These are phyloP conservation scores for Leptogaster cylindrica DNA, from an alignment of 2,888 invertebrate genomes.

Conservation along the genomic window DNA sequence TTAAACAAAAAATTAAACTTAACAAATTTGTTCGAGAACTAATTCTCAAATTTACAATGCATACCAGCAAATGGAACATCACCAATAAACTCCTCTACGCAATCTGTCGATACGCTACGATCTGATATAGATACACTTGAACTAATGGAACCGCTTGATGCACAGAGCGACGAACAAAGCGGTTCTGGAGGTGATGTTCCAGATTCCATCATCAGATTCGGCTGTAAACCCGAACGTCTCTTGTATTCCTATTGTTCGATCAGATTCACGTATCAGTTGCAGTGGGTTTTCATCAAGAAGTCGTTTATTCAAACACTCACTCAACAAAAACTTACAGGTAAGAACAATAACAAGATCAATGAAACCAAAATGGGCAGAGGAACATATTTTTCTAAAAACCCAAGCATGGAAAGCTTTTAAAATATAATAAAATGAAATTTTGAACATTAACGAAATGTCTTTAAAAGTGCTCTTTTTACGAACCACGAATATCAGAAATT, in stretches of 20 bases:
- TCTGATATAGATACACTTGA: slow-evolving; percentile 76
- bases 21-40: neutral
- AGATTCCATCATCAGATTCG: slow-evolving; percentile 56
- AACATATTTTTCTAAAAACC: neutral
- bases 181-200: slow-evolving; percentile 53
- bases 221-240: slow-evolving; percentile 71
- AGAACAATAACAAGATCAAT: neutral
- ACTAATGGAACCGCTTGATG: slow-evolving; percentile 75
- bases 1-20: neutral
- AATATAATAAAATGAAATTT: neutral
- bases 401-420: neutral
- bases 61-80: slow-evolving; percentile 89
- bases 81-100: slow-evolving; percentile 82
- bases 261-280: no score
- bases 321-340: no score
- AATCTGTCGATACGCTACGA: slow-evolving; percentile 78
- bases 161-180: slow-evolving; percentile 43
- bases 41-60: slow-evolving; percentile 50
- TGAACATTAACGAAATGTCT: no score
- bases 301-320: no score
- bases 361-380: neutral
- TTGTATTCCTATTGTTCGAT: slow-evolving; percentile 75
- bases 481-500: neutral
- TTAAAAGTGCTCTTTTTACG: no score
- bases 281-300: no score